A percentile compares a stretch with the other conserved stretches of the same genome.
Conservation (phyloP, 2,888 invertebrate genomes). For the Eubasilissa splendida region DNA sequence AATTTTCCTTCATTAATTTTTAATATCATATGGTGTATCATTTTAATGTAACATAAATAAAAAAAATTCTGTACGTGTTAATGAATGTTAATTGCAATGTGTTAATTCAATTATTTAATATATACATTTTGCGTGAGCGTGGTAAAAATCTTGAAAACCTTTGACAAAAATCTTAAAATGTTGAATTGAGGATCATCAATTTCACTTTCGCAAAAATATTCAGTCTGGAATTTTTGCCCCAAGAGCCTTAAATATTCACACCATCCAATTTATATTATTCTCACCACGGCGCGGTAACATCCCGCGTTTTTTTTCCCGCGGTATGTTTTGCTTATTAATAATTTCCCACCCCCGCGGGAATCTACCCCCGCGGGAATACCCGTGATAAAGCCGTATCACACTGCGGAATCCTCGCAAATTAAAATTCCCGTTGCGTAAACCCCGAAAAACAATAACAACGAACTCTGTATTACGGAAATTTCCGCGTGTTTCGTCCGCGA, state of each 20-base stretch:
- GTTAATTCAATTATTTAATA: no score
- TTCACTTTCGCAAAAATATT: neutral
- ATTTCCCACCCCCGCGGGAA: conserved; percentile 10
- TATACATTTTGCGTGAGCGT: no score
- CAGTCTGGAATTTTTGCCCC: neutral
- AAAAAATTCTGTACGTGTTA: no score
- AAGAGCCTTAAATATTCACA: conserved; percentile 31
- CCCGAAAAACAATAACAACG: conserved; percentile 53
- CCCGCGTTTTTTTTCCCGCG: conserved; percentile 18
- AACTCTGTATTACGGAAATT: conserved; percentile 34
- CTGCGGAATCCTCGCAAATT: conserved; percentile 41
- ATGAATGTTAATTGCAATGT: no score
- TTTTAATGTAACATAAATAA: no score
- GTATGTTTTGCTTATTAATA: conserved; percentile 38
- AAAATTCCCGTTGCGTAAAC: conserved; percentile 48
- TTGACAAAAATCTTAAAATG: no score
- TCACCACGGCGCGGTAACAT: neutral
- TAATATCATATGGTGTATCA: no score
- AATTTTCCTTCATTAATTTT: no score
- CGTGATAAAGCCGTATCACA: conserved; percentile 25
- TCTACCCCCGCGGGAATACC: conserved; percentile 12
- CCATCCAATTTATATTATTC: neutral
- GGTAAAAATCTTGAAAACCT: no score
- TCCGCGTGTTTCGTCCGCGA: conserved; percentile 32
- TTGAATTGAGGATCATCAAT: no score